Evolutionary conservation across 1,140 invertebrate genomes (phyloP).

Genomic region (Drosophila lacteicornis): DNA sequence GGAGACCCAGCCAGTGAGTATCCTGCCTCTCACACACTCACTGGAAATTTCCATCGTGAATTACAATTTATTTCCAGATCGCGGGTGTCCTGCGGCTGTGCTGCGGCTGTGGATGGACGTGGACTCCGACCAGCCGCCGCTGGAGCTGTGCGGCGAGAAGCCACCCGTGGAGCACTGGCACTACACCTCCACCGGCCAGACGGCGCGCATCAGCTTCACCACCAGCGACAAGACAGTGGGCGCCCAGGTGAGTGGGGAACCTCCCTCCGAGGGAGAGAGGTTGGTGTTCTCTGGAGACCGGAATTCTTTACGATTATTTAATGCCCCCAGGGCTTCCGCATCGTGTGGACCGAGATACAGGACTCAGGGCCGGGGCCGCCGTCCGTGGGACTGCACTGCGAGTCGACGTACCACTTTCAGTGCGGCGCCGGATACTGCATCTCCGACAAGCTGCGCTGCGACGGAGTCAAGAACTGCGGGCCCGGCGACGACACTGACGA

Average conservation of each 20-base stretch:
- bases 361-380: conserved; percentile 85
- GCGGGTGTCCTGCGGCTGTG: conserved; percentile 95
- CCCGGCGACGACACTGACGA: conserved; percentile 92
- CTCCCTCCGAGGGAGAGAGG: too few species aligned
- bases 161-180: conserved; percentile 90
- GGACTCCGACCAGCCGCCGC: conserved; percentile 89
- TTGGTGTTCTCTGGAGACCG: too few species aligned
- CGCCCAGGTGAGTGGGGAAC: conserved; percentile 80
- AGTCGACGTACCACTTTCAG: conserved; percentile 84
- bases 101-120: conserved; percentile 93
- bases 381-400: conserved; percentile 80
- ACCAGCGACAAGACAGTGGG: conserved; percentile 94
- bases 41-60: too few species aligned
- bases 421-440: conserved; percentile 91
- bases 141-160: conserved; percentile 96
- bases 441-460: conserved; percentile 90
- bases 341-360: conserved; percentile 94
- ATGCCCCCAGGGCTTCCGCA: conserved; percentile 91
- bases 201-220: conserved; percentile 89
- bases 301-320: not conserved
- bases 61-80: conserved; percentile 86
- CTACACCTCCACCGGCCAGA: conserved; percentile 90
- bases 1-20: conserved; percentile 90
- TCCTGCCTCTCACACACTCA: too few species aligned
- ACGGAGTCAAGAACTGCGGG: conserved; percentile 92